These are phyloP conservation scores for Andrena camellia DNA, from an alignment of 2,888 invertebrate genomes.

Conservation along the genomic window DNA sequence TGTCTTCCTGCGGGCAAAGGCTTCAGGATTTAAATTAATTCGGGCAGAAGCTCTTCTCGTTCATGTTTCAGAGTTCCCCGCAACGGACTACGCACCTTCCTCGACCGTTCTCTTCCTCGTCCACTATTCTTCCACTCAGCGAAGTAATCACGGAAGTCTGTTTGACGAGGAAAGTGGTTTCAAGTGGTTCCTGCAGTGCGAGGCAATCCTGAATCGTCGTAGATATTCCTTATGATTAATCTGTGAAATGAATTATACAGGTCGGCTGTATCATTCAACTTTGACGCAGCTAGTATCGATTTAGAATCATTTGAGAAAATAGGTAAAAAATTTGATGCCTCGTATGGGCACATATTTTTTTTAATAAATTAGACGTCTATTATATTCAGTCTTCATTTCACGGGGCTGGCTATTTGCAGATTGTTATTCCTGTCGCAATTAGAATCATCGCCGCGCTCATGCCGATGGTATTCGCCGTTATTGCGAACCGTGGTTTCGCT, in stretches of 20 bases:
- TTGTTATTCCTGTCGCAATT: slow-evolving; percentile 5
- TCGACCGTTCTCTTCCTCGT: background rate
- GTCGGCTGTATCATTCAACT: no score
- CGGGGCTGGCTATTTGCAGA: background rate
- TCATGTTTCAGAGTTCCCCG: background rate
- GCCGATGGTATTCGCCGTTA: slow-evolving; percentile 42
- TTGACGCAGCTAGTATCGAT: background rate
- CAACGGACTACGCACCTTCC: slow-evolving; percentile 1
- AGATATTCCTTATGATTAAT: slow-evolving; percentile 26
- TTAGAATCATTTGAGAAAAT: no score
- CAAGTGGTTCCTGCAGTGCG: slow-evolving; percentile 10
- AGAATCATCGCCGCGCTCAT: background rate
- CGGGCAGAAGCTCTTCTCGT: background rate
- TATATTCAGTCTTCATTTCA: background rate
- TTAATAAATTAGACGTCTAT: background rate
- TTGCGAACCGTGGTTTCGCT: slow-evolving; percentile 30
- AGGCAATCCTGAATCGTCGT: background rate
- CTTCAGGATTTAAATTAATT: slow-evolving; percentile 44
- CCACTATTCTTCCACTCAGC: slow-evolving; percentile 21
- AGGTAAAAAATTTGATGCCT: no score
- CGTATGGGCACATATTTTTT: no score
- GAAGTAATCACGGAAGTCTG: slow-evolving; percentile 20
- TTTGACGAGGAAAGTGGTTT: slow-evolving; percentile 34
- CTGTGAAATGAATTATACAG: slow-evolving; percentile 13
- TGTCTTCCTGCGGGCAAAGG: slow-evolving; percentile 19